Conservation (phyloP, 2,888 invertebrate genomes). For the Ichneumoninae sp. region DNA sequence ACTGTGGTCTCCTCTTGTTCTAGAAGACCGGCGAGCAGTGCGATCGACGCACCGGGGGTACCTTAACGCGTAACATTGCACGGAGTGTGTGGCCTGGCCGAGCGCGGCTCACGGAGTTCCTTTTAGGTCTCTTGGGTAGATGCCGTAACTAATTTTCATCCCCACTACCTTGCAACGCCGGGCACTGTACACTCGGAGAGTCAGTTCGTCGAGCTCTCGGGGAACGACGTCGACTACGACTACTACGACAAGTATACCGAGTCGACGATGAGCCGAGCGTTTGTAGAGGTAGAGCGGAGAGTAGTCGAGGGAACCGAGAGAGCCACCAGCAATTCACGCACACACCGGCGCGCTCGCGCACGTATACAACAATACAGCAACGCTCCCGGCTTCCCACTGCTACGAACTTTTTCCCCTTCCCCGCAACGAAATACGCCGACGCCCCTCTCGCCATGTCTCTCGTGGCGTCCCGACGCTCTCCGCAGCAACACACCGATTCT, state of each 20-base stretch:
- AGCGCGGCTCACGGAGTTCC: constrained; percentile 80
- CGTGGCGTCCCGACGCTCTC: constrained; percentile 59
- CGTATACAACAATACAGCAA: constrained; percentile 15
- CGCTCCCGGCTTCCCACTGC: constrained; percentile 76
- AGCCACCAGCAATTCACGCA: constrained; percentile 60
- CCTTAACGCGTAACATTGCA: constrained; percentile 83
- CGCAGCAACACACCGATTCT: constrained; percentile 57
- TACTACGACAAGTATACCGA: constrained; percentile 25
- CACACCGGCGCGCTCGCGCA: neutral
- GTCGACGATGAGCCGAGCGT: constrained; percentile 57
- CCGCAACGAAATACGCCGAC: constrained; percentile 36
- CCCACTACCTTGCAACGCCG: constrained; percentile 71
- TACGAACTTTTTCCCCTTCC: constrained; percentile 69
- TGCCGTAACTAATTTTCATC: constrained; percentile 83
- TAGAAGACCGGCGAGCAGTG: constrained; percentile 75
- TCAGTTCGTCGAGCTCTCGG: constrained; percentile 66
- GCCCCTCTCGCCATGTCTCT: constrained; percentile 53
- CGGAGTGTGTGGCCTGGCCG: constrained; percentile 80
- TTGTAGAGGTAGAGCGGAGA: constrained; percentile 48
- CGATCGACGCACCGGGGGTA: constrained; percentile 75
- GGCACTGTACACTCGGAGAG: constrained; percentile 63
- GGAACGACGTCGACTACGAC: constrained; percentile 46
- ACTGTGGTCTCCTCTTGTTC: constrained; percentile 38
- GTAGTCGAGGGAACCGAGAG: constrained; percentile 57
- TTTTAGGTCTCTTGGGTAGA: constrained; percentile 82